A percentile compares a stretch with the other conserved stretches of the same genome.
Evolutionary conservation across 2,888 invertebrate genomes (phyloP).

Genomic region (Andrena bucephala): DNA sequence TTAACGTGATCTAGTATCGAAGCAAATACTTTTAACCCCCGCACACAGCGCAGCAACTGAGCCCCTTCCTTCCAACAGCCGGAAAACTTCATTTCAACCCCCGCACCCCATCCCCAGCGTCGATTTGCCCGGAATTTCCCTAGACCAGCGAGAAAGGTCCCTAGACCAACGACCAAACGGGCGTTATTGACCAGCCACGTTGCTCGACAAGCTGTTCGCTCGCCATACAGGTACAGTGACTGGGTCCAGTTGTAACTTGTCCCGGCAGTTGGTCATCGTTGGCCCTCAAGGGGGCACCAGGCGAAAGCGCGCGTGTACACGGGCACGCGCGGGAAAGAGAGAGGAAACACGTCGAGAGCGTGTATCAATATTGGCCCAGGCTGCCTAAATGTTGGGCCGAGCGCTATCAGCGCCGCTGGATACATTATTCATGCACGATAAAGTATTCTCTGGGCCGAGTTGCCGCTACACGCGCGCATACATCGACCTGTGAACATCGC

Average conservation of each 20-base stretch:
- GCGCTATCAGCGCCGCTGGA: slow-evolving; percentile 67
- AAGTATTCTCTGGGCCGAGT: slow-evolving; percentile 68
- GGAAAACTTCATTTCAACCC: too few species aligned
- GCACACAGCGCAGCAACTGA: too few species aligned
- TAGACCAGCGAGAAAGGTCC: too few species aligned
- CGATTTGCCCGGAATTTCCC: too few species aligned
- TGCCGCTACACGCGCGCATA: slow-evolving; percentile 43
- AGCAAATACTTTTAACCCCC: too few species aligned
- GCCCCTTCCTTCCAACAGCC: too few species aligned
- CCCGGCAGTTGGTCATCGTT: slow-evolving; percentile 37
- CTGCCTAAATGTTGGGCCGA: slow-evolving; percentile 73
- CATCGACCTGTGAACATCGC: slow-evolving; percentile 12
- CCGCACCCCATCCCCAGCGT: too few species aligned
- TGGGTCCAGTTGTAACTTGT: slow-evolving; percentile 12
- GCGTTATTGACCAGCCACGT: too few species aligned
- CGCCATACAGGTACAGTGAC: neutral
- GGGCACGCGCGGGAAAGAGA: slow-evolving; percentile 19
- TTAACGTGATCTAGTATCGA: too few species aligned
- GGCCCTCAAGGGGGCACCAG: slow-evolving; percentile 4
- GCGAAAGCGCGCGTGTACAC: slow-evolving; percentile 28
- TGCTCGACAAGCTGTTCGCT: slow-evolving; percentile 8
- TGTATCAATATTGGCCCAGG: slow-evolving; percentile 73
- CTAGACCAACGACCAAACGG: too few species aligned
- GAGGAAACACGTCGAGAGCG: slow-evolving; percentile 61
- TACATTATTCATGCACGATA: slow-evolving; percentile 76